These are phyloP conservation scores for Nomada lathburiana DNA, from an alignment of 2,888 invertebrate genomes.

Conservation along the genomic window DNA sequence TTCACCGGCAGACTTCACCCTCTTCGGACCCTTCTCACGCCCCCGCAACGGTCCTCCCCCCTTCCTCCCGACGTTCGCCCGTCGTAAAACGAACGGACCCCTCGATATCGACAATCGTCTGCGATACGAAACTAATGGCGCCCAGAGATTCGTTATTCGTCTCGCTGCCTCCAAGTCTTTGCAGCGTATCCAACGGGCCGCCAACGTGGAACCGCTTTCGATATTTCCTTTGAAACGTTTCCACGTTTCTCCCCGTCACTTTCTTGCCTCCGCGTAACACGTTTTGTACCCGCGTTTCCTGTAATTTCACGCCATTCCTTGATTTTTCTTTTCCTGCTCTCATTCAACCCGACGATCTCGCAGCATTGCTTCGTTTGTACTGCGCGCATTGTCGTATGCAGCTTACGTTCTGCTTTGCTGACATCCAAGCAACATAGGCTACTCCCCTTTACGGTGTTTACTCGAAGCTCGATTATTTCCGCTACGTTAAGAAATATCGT, in stretches of 20 bases:
- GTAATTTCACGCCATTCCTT: constrained; percentile 10
- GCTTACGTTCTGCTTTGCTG: not conserved
- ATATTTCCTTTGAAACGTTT: constrained; percentile 51
- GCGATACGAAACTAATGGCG: constrained; percentile 67
- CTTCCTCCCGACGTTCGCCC: constrained; percentile 17
- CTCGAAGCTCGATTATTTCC: too few species aligned
- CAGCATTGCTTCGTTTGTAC: too few species aligned
- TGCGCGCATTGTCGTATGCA: not conserved
- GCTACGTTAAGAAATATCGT: too few species aligned
- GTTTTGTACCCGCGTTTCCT: constrained; percentile 7
- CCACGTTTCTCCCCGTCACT: not conserved
- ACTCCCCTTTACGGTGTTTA: too few species aligned
- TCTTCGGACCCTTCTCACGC: constrained; percentile 23
- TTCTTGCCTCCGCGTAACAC: constrained; percentile 34
- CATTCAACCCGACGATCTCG: not conserved
- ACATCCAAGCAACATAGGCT: too few species aligned
- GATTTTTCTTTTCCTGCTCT: not conserved
- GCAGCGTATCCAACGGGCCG: constrained; percentile 12
- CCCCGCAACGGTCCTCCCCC: constrained; percentile 17
- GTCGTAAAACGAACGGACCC: constrained; percentile 63
- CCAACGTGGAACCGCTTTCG: constrained; percentile 14
- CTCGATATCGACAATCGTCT: constrained; percentile 69
- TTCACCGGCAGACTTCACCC: constrained; percentile 20
- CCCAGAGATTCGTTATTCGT: constrained; percentile 67
- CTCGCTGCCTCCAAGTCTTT: constrained; percentile 52